phyloP scores from a whole-genome alignment of 2,888 invertebrate species.

The Lithosia quadra region DNA sequence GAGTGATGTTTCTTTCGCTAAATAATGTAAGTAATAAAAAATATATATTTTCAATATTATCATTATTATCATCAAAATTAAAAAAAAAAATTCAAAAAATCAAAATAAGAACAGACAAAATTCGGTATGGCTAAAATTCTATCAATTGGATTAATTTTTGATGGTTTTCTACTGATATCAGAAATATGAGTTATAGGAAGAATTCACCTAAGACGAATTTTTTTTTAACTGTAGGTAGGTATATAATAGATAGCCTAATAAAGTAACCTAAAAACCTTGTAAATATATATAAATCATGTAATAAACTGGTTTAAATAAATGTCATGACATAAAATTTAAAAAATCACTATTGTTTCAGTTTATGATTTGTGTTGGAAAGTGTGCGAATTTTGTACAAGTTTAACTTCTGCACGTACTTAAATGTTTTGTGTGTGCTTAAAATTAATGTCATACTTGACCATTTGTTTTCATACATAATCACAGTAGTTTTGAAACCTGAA shows the following conservation, averaged over 20 bases:
- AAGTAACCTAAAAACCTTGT: no score
- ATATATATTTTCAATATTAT: not conserved
- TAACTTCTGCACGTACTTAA: not conserved
- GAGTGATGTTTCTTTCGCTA: not conserved
- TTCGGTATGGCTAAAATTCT: not conserved
- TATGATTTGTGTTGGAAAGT: not conserved
- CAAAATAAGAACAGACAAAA: no score
- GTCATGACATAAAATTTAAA: not conserved
- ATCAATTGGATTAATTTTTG: no score
- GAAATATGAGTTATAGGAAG: no score
- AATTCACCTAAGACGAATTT: no score
- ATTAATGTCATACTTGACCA: conserved; percentile 29
- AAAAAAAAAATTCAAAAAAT: not conserved
- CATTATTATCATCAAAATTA: no score
- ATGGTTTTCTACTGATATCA: no score
- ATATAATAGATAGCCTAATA: no score
- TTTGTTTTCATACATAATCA: conserved; percentile 20
- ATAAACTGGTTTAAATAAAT: not conserved
- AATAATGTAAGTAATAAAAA: not conserved
- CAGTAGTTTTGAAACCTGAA: conserved; percentile 36
- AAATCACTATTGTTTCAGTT: not conserved
- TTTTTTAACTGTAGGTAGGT: no score
- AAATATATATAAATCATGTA: not conserved
- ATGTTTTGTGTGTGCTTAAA: conserved; percentile 11
- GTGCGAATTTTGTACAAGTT: not conserved